Evolutionary conservation across 2,888 invertebrate genomes (phyloP).

Genomic region (Calameuta idolon): DNA sequence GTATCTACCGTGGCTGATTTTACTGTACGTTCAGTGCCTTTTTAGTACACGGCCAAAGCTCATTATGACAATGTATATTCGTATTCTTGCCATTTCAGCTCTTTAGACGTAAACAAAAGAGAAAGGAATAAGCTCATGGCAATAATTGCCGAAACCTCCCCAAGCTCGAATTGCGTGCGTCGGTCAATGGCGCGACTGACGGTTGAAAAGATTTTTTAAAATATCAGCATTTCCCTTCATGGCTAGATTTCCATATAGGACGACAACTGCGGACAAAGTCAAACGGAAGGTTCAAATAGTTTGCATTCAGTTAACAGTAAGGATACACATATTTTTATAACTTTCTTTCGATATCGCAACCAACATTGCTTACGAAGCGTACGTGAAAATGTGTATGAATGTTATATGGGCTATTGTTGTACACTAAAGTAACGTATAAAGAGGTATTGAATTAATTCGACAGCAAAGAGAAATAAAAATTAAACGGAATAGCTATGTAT

Average conservation of each 20-base stretch:
- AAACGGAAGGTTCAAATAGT: conserved; percentile 6
- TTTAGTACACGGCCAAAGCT: conserved; percentile 38
- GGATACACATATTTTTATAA: conserved; percentile 57
- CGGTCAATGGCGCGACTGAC: neutral
- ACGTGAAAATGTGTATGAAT: conserved; percentile 38
- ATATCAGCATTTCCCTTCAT: neutral
- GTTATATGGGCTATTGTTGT: conserved; percentile 40
- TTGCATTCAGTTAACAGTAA: conserved; percentile 16
- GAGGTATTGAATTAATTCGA: conserved; percentile 3
- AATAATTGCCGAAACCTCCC: neutral
- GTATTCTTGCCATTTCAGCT: conserved; percentile 27
- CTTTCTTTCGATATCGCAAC: conserved; percentile 51
- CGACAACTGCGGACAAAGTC: neutral
- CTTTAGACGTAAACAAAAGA: neutral
- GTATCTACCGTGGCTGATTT: conserved; percentile 23
- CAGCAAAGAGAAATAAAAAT: conserved; percentile 13
- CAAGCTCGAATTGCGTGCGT: neutral
- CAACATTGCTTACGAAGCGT: conserved; percentile 36
- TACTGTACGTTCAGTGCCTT: conserved; percentile 57
- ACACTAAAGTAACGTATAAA: conserved; percentile 23
- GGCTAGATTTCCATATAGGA: neutral
- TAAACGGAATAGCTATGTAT: conserved; percentile 34
- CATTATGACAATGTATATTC: conserved; percentile 29
- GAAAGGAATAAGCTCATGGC: neutral
- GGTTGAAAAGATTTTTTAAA: neutral